Conservation (phyloP, 2,888 invertebrate species). For the Dryocosmus kuriphilus region DNA sequence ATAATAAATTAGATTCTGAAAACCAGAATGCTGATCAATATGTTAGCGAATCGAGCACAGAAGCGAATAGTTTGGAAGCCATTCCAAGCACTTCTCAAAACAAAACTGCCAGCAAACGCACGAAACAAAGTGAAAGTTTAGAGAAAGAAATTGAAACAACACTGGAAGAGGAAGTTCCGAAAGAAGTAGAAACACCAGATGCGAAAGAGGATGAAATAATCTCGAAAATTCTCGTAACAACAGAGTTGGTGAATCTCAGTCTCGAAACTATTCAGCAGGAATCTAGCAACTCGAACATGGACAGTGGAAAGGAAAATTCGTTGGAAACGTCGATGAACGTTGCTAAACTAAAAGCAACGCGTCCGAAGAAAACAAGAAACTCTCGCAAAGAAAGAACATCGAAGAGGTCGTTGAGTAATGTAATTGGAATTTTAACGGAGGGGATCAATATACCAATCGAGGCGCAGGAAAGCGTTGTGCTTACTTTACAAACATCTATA, state of each 20-base stretch:
- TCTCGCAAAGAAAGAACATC: conserved; percentile 64
- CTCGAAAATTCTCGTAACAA: conserved; percentile 39
- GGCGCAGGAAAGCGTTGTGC: conserved; percentile 69
- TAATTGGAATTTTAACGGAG: conserved; percentile 75
- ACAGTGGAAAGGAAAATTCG: conserved; percentile 76
- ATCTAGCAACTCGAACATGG: conserved; percentile 71
- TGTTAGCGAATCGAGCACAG: conserved; percentile 6
- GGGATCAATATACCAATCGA: conserved; percentile 74
- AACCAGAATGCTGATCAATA: neutral
- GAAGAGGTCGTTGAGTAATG: conserved; percentile 70
- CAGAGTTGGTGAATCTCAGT: conserved; percentile 59
- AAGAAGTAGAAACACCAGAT: neutral
- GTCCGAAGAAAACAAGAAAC: conserved; percentile 71
- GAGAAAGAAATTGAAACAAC: neutral
- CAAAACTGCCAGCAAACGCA: neutral
- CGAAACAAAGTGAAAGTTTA: conserved; percentile 5
- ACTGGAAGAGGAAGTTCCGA: neutral
- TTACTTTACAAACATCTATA: conserved; percentile 69
- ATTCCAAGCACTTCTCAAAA: conserved; percentile 17
- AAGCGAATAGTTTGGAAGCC: conserved; percentile 3
- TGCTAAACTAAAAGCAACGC: conserved; percentile 67
- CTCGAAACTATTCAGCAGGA: conserved; percentile 71
- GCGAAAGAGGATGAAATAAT: neutral
- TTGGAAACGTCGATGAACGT: conserved; percentile 66
- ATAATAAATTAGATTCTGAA: neutral